Evolutionary conservation across 2,113 vertebrate genomes (phyloP).

Genomic region (Rhynchopsitta pachyrhyncha): DNA sequence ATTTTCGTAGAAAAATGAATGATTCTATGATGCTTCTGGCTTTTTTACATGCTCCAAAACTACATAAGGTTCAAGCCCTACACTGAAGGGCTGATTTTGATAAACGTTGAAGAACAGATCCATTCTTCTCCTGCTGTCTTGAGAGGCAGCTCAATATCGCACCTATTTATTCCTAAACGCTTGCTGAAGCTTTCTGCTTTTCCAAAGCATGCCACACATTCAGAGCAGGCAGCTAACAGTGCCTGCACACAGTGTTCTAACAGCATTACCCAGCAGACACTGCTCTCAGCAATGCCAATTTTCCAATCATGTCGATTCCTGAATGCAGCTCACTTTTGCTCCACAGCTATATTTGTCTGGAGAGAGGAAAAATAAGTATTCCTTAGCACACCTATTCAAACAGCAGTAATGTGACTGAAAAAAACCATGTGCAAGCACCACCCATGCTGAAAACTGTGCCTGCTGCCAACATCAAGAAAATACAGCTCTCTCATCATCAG

Average conservation of each 20-base stretch:
- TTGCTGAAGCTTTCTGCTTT: conserved; percentile 1
- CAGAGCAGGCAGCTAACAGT: conserved; percentile 10
- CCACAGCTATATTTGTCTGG: neutral
- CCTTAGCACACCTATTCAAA: neutral
- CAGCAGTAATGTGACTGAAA: neutral
- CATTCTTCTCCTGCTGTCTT: neutral
- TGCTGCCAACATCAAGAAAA: neutral
- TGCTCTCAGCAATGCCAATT: neutral
- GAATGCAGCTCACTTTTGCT: neutral
- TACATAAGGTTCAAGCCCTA: neutral
- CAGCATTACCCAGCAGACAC: neutral
- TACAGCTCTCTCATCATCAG: neutral
- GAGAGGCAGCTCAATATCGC: neutral
- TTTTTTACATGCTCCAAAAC: neutral
- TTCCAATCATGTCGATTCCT: neutral
- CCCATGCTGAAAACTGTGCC: neutral
- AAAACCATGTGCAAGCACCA: neutral
- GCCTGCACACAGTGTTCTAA: neutral
- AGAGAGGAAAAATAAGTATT: neutral
- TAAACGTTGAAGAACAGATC: neutral
- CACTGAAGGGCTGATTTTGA: neutral
- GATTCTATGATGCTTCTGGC: neutral
- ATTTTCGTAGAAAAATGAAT: neutral
- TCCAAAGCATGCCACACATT: neutral
- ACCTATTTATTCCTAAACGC: neutral